Evolutionary conservation across 2,888 invertebrate species (phyloP).

Genomic region (Neelides folsomi): DNA sequence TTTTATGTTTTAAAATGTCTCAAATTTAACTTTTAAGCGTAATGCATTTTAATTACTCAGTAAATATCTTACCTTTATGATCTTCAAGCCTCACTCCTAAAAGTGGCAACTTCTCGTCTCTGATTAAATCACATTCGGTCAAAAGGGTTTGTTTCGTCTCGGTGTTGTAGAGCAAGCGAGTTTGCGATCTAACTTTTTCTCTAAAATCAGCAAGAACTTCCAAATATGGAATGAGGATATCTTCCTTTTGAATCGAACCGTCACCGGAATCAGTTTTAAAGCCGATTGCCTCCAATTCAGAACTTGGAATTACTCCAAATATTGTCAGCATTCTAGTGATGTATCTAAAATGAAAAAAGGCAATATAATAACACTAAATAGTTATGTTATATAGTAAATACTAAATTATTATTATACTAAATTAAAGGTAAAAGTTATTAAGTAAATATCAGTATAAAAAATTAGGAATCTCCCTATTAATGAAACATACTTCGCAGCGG

Average conservation of each 20-base stretch:
- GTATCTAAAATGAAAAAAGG: constrained; percentile 36
- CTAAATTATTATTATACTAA: not conserved
- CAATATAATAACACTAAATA: not conserved
- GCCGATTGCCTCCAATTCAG: constrained; percentile 49
- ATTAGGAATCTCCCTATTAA: constrained; percentile 47
- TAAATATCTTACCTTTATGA: constrained; percentile 49
- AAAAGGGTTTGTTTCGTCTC: constrained; percentile 54
- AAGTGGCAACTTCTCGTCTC: constrained; percentile 75
- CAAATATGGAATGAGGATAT: constrained; percentile 74
- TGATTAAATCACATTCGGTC: constrained; percentile 69
- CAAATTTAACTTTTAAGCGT: too few species aligned
- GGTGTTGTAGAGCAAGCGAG: constrained; percentile 40
- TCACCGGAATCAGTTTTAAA: constrained; percentile 44
- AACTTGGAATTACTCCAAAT: constrained; percentile 59
- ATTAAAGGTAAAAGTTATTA: too few species aligned
- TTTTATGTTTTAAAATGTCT: too few species aligned
- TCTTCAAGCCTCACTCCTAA: constrained; percentile 92
- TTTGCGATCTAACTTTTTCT: constrained; percentile 57
- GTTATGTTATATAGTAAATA: not conserved
- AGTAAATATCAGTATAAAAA: constrained; percentile 41
- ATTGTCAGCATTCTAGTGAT: constrained; percentile 65
- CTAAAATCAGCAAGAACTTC: constrained; percentile 74
- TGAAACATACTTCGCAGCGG: constrained; percentile 65
- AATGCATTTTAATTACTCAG: too few species aligned
- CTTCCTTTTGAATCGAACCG: constrained; percentile 46